Base-by-base conservation (phyloP, 2,888 invertebrate genomes). In the Lissonota sp. region DNA sequence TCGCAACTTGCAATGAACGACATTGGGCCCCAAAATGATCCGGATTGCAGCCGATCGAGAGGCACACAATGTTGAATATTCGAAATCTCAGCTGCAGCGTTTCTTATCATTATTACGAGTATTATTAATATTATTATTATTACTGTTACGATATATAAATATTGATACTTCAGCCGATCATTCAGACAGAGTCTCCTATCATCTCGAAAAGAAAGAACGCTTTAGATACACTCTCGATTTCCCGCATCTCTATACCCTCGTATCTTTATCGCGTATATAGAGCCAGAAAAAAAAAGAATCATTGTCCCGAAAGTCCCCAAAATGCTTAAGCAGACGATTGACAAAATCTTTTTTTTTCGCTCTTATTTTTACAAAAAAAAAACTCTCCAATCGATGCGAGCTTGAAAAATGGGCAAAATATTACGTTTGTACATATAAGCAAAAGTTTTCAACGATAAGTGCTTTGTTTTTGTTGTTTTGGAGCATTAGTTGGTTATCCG, bases 141-240 rank as follows among this genome's bases (percentile, higher is more conserved):
- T 79, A 76, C 49, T 80, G 75, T 76, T 80, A 79, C 70, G 64
- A 66, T 63, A 69, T 71, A 69, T 64, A 82, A 82, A 70, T 60
- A 73, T 81, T 74, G 53, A 46, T 44, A 44, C 51, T 67, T 73
- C 62, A 73, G 67, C 69, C 42, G 44, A 73, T 73, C 79, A 73
- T 79, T 79, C 79, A 73, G 79, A 73, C 62, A 79, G 79, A 79
- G 57, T 53, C 40, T 79, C 49, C 79, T 67, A 51, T 79, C 79
- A 63, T 79, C 46, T 14, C 53, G 14, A 26, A 26, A 26, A 26
- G 26, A 26, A 26, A 26, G 26, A 49, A 55, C 26, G 67, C 67
- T 73, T 67, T 79, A 55, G 62, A 69, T 73, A 73, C 73, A 63
- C 46, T 67, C 63, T 60, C 67, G 14, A 42, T 72, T 7, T 57